phyloP scores from a whole-genome alignment of 2,888 invertebrate genomes.

The Catocala nupta region DNA sequence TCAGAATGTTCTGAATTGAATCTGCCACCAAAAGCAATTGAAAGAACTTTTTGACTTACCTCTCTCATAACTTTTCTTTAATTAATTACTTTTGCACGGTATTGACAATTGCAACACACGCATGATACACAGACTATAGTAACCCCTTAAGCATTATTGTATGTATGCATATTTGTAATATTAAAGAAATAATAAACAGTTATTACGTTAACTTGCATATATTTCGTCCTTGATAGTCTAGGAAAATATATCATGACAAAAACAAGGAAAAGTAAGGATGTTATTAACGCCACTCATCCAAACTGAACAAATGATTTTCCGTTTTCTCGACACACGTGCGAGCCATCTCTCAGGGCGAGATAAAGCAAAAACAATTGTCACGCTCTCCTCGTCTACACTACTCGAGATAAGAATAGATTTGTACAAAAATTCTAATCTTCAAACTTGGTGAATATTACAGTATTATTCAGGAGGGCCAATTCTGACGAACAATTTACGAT shows the following conservation, averaged over 20 bases:
- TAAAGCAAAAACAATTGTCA: not conserved
- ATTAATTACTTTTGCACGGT: too few relatives aligned
- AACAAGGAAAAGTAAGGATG: not conserved
- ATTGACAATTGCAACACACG: too few relatives aligned
- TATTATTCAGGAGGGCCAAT: conserved; percentile 59
- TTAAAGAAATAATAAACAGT: too few relatives aligned
- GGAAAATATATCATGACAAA: not conserved
- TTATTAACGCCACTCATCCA: not conserved
- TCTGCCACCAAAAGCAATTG: too few relatives aligned
- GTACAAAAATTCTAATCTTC: conserved; percentile 36
- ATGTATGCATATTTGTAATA: too few relatives aligned
- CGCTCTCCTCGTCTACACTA: conserved; percentile 3
- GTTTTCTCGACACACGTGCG: conserved; percentile 1
- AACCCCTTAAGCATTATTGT: too few relatives aligned
- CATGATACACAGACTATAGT: too few relatives aligned
- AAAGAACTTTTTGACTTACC: too few relatives aligned
- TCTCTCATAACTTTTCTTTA: too few relatives aligned
- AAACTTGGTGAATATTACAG: conserved; percentile 29
- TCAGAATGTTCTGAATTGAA: too few relatives aligned
- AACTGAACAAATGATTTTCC: conserved; percentile 4
- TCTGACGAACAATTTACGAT: conserved; percentile 65
- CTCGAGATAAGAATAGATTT: conserved; percentile 25
- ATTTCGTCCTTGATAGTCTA: too few relatives aligned
- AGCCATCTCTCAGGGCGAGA: not conserved
- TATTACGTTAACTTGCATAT: too few relatives aligned